Percentiles rank a stretch among this genome's conserved stretches.
Conservation (phyloP, 1,140 invertebrate genomes). For the Scylla paramamosain region DNA sequence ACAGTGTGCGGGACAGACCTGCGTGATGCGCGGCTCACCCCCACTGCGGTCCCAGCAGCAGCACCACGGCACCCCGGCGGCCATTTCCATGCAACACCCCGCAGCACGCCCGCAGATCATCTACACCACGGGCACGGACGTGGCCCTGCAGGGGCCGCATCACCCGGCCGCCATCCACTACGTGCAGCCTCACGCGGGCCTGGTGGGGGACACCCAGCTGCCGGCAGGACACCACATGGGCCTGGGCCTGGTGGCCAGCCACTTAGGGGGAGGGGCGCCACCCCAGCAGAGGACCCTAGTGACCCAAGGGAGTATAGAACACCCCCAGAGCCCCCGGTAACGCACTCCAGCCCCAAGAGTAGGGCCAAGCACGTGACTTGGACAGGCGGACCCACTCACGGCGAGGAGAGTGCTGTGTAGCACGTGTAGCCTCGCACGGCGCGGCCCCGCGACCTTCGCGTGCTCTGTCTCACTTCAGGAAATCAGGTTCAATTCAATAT, state of each 20-base stretch:
- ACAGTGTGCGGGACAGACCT: slow-evolving; percentile 18
- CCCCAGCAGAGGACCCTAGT: slow-evolving; percentile 36
- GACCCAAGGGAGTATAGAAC: slow-evolving; percentile 23
- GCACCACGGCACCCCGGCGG: slow-evolving; percentile 56
- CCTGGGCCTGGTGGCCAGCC: slow-evolving; percentile 29
- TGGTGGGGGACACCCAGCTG: neutral
- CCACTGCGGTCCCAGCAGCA: neutral
- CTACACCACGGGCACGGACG: slow-evolving; percentile 65
- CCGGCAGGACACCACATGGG: neutral
- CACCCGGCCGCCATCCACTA: slow-evolving; percentile 56
- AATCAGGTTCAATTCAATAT: neutral
- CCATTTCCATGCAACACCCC: slow-evolving; percentile 44
- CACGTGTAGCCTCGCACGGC: slow-evolving; percentile 33
- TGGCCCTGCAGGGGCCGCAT: neutral
- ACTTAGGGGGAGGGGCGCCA: neutral
- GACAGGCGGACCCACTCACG: slow-evolving; percentile 53
- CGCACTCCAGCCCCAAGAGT: slow-evolving; percentile 64
- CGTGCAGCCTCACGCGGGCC: slow-evolving; percentile 61
- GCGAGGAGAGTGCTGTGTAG: slow-evolving; percentile 67
- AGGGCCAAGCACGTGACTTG: slow-evolving; percentile 69
- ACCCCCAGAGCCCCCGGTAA: neutral
- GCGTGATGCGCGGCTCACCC: slow-evolving; percentile 37
- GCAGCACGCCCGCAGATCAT: slow-evolving; percentile 34
- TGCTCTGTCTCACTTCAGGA: neutral
- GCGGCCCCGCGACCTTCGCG: neutral